phyloP scores from a whole-genome alignment of 1,140 invertebrate species.

The Copidosoma floridanum region DNA sequence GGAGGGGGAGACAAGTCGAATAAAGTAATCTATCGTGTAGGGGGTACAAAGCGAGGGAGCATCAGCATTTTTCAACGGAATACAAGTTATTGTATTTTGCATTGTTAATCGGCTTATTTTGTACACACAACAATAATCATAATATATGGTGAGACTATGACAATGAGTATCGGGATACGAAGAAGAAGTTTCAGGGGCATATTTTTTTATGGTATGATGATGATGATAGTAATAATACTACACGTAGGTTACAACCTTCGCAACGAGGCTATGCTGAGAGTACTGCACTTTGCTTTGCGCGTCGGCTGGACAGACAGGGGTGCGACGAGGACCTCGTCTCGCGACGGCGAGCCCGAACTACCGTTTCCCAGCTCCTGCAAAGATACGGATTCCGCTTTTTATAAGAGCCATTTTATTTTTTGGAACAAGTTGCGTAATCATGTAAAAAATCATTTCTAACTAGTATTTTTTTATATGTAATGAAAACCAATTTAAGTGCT shows the following conservation, averaged over 20 bases:
- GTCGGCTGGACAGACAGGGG: slow-evolving; percentile 79
- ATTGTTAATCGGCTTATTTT: slow-evolving; percentile 1
- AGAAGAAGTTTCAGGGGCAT: slow-evolving; percentile 8
- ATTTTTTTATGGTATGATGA: background rate
- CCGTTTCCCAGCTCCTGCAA: slow-evolving; percentile 65
- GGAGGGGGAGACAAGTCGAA: too few relatives aligned
- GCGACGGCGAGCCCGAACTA: slow-evolving; percentile 61
- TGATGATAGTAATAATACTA: too few relatives aligned
- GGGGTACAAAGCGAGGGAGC: too few relatives aligned
- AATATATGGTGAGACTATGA: background rate
- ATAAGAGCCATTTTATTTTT: too few relatives aligned
- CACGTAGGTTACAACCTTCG: slow-evolving; percentile 57
- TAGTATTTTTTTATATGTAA: too few relatives aligned
- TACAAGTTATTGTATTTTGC: background rate
- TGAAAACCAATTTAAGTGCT: too few relatives aligned
- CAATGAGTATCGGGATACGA: slow-evolving; percentile 3
- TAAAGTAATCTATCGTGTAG: too few relatives aligned
- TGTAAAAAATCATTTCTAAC: slow-evolving; percentile 13
- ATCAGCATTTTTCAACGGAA: background rate
- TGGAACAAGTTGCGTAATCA: too few relatives aligned
- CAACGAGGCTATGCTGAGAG: slow-evolving; percentile 60
- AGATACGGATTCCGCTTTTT: too few relatives aligned
- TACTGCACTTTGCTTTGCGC: slow-evolving; percentile 68
- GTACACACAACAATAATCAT: background rate
- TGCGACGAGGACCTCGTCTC: slow-evolving; percentile 66